Conservation (phyloP, 2,113 vertebrate species). For the Catharus minimus region DNA sequence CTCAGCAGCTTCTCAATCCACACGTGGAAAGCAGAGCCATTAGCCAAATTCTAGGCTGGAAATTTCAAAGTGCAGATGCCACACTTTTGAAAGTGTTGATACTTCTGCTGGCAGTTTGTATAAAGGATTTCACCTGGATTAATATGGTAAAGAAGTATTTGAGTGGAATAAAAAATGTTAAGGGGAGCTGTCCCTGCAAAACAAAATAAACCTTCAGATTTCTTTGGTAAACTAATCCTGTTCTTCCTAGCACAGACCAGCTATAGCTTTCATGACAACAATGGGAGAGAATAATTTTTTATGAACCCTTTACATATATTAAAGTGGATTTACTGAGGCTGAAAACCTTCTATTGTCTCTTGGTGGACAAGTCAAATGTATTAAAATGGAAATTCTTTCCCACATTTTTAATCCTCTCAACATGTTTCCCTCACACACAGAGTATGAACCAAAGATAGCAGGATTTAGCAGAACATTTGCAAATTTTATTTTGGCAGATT, state of each 20-base stretch:
- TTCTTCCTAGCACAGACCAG: neutral
- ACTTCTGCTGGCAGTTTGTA: neutral
- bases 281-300: slow-evolving; percentile 5
- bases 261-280: neutral
- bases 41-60: neutral
- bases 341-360: slow-evolving; percentile 59
- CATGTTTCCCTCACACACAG: slow-evolving; percentile 29
- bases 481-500: slow-evolving; percentile 59
- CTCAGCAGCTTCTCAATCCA: neutral
- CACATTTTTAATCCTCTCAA: slow-evolving; percentile 66
- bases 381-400: slow-evolving; percentile 74
- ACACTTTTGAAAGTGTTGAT: neutral
- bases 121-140: neutral
- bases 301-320: slow-evolving; percentile 56
- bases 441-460: slow-evolving; percentile 30
- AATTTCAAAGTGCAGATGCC: neutral
- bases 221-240: neutral
- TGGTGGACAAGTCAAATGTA: slow-evolving; percentile 51
- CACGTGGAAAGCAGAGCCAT: neutral
- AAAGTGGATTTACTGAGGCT: slow-evolving; percentile 62
- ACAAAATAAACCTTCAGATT: neutral
- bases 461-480: slow-evolving; percentile 62
- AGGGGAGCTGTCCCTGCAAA: neutral
- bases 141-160: neutral
- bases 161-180: neutral